Evolutionary conservation across 2,888 invertebrate genomes (phyloP), one percentile per base, ranked within the genome.

Genomic region (Ochropacha duplaris): DNA sequence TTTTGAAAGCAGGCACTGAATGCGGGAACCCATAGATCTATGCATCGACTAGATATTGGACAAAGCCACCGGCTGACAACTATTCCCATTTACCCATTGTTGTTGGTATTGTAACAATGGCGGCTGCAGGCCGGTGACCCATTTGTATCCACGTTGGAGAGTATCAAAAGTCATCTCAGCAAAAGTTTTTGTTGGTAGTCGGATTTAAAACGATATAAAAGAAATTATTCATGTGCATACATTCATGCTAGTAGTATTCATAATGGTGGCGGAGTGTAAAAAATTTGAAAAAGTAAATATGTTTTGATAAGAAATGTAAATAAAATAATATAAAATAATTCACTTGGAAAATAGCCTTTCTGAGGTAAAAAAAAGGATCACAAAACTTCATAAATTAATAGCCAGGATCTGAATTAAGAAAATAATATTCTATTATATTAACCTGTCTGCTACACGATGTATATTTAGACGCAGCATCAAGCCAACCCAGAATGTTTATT

Each of bases 71-170:
- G 68, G 70, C 76, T 81, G 84, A 84, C 87, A 83, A 80, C 86
- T 80, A 84, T 79, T 81, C 83, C 69, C 81, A 79, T 87, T 85
- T 77, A 67, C 68, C 84, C 71, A 86, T 89, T 88, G 87, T 87
- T 79, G 76, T 65, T 44, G 64, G 54, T 54, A 52, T 54, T 56
- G 54, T 72, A 76, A 83, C 79, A 80, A 82, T 80, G 67, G 72
- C 57, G 60, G 66, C 69, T 65, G 44, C 44, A 44, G 19, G 19
- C 44, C 44, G 44, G 36, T 44, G 54, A 54, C 44, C 54, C 44
- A 44, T 54, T 54, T 54, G 54, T 28, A 16, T 49, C 54, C 44
- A 44, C 19, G 44, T n/a, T 31, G 44, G 44, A 6, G 54, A 54
- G 28, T 54, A 54, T 54, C 54, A 54, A 54, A 54, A 54, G 44